A percentile compares a stretch with the other conserved stretches of the same genome.
Conservation (phyloP, 2,113 vertebrate species). For the Motacilla alba region DNA sequence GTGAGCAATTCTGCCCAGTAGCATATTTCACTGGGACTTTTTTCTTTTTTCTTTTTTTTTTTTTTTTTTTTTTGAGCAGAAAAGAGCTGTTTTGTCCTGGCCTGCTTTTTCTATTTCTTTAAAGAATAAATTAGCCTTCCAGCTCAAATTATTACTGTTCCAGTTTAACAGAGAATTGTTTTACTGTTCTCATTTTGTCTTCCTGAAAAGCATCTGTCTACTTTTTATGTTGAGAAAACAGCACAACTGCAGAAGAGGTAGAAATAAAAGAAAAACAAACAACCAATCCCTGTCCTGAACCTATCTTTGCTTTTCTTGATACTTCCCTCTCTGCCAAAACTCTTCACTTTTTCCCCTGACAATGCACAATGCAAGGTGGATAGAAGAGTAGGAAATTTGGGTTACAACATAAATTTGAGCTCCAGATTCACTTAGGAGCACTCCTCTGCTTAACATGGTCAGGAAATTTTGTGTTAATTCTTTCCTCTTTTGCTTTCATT, state of each 20-base stretch:
- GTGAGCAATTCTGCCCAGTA: neutral
- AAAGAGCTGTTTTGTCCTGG: neutral
- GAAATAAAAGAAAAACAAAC: neutral
- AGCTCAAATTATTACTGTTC: neutral
- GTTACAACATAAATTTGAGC: neutral
- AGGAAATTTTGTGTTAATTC: neutral
- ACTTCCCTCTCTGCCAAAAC: neutral
- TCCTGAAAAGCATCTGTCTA: neutral
- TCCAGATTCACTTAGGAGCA: neutral
- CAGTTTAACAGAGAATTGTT: neutral
- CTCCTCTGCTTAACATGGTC: neutral
- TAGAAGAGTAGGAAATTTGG: neutral
- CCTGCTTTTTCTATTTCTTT: neutral
- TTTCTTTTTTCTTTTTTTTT: neutral
- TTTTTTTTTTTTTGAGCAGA: neutral
- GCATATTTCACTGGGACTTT: neutral
- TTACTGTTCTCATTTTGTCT: neutral
- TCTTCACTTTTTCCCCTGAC: neutral
- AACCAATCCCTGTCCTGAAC: neutral
- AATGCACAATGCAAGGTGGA: neutral
- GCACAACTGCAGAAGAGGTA: neutral
- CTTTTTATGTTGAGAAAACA: neutral
- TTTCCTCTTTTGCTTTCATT: neutral
- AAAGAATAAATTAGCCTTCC: neutral
- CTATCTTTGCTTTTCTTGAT: neutral